Percentiles rank a stretch among this genome's conserved stretches.
These are phyloP conservation scores for Agrochola lota DNA, from an alignment of 2,888 invertebrate genomes.

Conservation along the genomic window DNA sequence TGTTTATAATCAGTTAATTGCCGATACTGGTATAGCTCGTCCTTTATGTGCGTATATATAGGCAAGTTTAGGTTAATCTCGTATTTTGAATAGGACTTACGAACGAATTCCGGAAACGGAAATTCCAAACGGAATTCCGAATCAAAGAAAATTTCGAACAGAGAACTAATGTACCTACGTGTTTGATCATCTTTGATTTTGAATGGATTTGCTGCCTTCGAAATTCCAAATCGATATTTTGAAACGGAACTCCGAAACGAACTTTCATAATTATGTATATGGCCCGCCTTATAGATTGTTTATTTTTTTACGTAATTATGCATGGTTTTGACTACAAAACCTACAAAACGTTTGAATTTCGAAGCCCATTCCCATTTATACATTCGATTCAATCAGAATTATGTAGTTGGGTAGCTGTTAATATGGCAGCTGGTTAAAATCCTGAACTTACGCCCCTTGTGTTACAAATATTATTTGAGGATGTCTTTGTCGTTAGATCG, in stretches of 20 bases:
- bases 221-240: no score
- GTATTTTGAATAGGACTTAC: background rate
- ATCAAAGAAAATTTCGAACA: no score
- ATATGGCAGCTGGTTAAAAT: background rate
- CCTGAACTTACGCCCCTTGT: background rate
- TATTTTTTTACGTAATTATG: background rate
- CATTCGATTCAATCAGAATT: background rate
- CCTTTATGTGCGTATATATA: no score
- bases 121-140: no score
- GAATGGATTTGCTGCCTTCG: no score
- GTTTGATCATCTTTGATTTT: no score
- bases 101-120: no score
- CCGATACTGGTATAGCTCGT: background rate
- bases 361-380: background rate
- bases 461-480: background rate
- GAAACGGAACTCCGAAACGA: no score
- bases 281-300: background rate
- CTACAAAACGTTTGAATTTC: background rate
- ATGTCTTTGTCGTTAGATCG: slow-evolving; percentile 90
- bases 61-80: background rate
- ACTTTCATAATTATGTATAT: no score
- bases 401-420: background rate
- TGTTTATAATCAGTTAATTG: background rate
- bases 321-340: background rate
- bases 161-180: no score